These are phyloP conservation scores for Crotalus horridus DNA, from an alignment of 2,113 vertebrate species.

Conservation along the genomic window DNA sequence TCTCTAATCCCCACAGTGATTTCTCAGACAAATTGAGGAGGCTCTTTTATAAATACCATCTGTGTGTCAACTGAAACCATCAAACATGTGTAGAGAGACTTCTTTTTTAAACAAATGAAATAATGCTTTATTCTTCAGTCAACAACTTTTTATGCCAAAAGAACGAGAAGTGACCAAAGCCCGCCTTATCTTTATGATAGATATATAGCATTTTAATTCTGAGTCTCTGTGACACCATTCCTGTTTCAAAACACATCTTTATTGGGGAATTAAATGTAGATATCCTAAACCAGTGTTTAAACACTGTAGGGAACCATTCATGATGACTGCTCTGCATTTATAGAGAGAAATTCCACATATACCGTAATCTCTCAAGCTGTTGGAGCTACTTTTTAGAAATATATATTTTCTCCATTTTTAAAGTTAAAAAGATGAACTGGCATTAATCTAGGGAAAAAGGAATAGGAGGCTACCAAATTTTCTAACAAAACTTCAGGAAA, in stretches of 20 bases:
- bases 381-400: not conserved
- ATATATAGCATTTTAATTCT: not conserved
- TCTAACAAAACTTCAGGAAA: not conserved
- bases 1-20: not conserved
- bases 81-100: not conserved
- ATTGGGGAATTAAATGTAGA: not conserved
- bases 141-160: not conserved
- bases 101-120: not conserved
- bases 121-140: not conserved
- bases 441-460: not conserved
- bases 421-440: not conserved
- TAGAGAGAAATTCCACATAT: not conserved
- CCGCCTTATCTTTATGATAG: not conserved
- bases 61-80: not conserved
- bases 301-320: not conserved
- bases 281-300: not conserved
- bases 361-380: not conserved
- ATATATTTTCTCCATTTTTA: not conserved
- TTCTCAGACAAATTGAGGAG: not conserved
- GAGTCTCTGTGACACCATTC: not conserved
- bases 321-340: not conserved
- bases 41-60: not conserved
- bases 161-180: not conserved
- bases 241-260: not conserved
- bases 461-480: not conserved